phyloP scores from a whole-genome alignment of 2,888 invertebrate species.

The Cancer borealis region DNA sequence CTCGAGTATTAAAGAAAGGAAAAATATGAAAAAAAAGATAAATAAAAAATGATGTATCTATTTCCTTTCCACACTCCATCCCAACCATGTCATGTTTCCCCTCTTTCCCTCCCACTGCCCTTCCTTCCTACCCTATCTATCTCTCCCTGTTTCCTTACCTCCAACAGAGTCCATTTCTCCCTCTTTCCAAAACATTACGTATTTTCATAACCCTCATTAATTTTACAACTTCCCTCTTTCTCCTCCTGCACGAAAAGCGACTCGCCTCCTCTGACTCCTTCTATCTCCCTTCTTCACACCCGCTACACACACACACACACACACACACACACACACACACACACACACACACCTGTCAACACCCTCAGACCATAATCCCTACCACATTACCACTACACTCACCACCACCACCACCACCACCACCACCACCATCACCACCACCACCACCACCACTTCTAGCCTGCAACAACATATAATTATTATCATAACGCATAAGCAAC shows the following conservation, averaged over 20 bases:
- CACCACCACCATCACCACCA: too few relatives aligned
- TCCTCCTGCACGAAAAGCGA: background rate
- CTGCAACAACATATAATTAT: background rate
- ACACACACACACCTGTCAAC: background rate
- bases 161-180: background rate
- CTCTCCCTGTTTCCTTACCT: background rate
- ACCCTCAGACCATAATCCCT: background rate
- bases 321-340: background rate
- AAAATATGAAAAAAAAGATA: background rate
- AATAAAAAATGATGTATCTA: background rate
- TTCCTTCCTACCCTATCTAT: background rate
- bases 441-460: too few relatives aligned
- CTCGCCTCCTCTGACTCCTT: background rate
- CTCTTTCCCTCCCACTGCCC: background rate
- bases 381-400: background rate
- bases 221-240: constrained; percentile 5
- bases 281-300: background rate
- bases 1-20: too few relatives aligned
- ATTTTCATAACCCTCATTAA: constrained; percentile 36
- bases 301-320: background rate
- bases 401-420: too few relatives aligned
- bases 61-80: background rate
- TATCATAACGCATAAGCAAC: background rate
- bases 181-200: constrained; percentile 27
- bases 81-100: too few relatives aligned